These are phyloP conservation scores for Bombus superbus DNA, from an alignment of 1,140 invertebrate genomes.

Conservation along the genomic window DNA sequence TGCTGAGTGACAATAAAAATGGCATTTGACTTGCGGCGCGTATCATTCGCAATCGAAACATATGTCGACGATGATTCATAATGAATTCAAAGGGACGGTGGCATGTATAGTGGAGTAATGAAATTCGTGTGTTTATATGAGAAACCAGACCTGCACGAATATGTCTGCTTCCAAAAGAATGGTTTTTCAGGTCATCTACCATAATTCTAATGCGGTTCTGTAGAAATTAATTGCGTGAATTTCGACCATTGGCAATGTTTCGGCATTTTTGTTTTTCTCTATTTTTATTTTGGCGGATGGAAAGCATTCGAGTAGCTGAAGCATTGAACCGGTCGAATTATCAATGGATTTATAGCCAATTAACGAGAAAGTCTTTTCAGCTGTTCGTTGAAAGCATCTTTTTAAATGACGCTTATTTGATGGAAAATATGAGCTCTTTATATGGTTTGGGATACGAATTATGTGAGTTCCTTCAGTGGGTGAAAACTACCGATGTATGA, in stretches of 20 bases:
- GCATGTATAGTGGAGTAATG: background rate
- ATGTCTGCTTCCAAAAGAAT: background rate
- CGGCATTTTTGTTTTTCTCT: background rate
- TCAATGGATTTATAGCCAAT: background rate
- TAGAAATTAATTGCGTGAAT: background rate
- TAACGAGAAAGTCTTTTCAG: constrained; percentile 1
- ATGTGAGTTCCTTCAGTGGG: background rate
- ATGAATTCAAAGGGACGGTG: constrained; percentile 5
- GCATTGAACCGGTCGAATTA: background rate
- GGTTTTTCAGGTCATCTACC: background rate
- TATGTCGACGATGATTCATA: constrained; percentile 8
- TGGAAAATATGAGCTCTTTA: background rate
- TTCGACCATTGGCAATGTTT: background rate
- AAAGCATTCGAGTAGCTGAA: background rate
- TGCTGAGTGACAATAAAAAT: constrained; percentile 47
- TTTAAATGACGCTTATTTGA: background rate
- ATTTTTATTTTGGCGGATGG: background rate
- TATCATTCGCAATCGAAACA: constrained; percentile 28
- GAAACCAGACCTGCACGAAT: constrained; percentile 29
- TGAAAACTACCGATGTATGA: background rate
- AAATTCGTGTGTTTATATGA: constrained; percentile 12
- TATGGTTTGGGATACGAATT: background rate
- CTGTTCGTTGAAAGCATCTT: background rate
- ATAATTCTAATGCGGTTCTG: background rate
- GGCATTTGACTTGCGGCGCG: constrained; percentile 25